These are phyloP conservation scores for Willowsia nigromaculata DNA, from an alignment of 2,888 invertebrate genomes.

Conservation along the genomic window DNA sequence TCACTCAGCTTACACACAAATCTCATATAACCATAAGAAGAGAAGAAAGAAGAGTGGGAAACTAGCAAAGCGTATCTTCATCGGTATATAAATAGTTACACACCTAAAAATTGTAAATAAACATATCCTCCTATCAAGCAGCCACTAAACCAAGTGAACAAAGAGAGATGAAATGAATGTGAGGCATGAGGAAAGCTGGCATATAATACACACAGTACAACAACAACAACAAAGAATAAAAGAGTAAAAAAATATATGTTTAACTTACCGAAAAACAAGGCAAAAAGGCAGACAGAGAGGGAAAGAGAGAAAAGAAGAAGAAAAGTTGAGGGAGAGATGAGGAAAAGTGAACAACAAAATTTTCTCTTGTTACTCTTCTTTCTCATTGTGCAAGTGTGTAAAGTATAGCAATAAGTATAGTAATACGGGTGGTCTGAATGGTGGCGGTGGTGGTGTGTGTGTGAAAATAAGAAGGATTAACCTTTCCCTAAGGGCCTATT, in stretches of 20 bases:
- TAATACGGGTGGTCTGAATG: background rate
- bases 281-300: constrained; percentile 14
- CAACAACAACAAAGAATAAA: background rate
- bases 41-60: background rate
- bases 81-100: background rate
- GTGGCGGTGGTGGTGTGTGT: constrained; percentile 45
- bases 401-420: background rate
- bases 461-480: constrained; percentile 68
- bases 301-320: background rate
- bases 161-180: background rate
- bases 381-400: background rate
- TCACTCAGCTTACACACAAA: background rate
- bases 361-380: constrained; percentile 26
- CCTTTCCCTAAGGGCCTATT: constrained; percentile 78
- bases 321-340: constrained; percentile 47
- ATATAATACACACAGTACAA: background rate
- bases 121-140: background rate
- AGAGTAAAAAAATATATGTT: constrained; percentile 41
- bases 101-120: background rate
- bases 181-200: background rate
- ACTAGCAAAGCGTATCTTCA: background rate
- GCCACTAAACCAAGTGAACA: background rate
- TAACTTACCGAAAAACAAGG: constrained; percentile 55
- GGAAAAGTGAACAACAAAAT: constrained; percentile 43
- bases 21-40: background rate